Evolutionary conservation across 2,888 invertebrate genomes (phyloP), one percentile per base, ranked within the genome.

Genomic region (Drosophila subquinaria): DNA sequence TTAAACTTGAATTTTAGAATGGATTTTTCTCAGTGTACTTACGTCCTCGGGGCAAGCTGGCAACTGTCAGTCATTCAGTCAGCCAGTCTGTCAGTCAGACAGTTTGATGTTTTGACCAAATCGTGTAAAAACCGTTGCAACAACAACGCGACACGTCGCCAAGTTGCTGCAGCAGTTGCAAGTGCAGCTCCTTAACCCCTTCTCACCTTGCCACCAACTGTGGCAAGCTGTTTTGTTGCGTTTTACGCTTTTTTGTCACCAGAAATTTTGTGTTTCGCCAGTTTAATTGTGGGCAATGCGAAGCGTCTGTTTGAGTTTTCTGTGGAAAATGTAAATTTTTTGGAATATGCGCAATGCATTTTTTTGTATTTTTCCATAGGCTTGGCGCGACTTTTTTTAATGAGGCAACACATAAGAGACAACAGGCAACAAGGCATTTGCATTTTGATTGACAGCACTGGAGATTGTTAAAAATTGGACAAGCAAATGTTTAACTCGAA

Each of bases 31-130:
- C 27, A 5, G 27, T 27, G 27, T 30, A 8, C 30, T 30, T 30
- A 8, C 52, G 43, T 43, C 52, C 36, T 42, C 33, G 57, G 33
- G 33, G 60, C 60, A 57, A 20, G 45, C 52, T 42, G 36, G 78
- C 90, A 88, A 85, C 84, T 84, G 88, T 81, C 81, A 84, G 85
- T 86, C 85, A 85, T 64, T 30, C 55, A 40, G 51, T 67, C 72
- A 63, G 13, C 63, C 82, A 78, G 81, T 79, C 79, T 79, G 36
- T 64, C 74, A 62, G 17, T 57, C 65, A 55, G 85, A 86, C 79
- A 76, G 75, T 71, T 79, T 80, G 88, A 90, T 90, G 89, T 88
- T 89, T 83, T 82, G 82, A 84, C 90, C 84, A 90, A 90, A 89
- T 85, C 86, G 89, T 83, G 88, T 83, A 73, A 83, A 85, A 82